Evolutionary conservation across 2,113 vertebrate species (phyloP).

Genomic region (Etheostoma spectabile): DNA sequence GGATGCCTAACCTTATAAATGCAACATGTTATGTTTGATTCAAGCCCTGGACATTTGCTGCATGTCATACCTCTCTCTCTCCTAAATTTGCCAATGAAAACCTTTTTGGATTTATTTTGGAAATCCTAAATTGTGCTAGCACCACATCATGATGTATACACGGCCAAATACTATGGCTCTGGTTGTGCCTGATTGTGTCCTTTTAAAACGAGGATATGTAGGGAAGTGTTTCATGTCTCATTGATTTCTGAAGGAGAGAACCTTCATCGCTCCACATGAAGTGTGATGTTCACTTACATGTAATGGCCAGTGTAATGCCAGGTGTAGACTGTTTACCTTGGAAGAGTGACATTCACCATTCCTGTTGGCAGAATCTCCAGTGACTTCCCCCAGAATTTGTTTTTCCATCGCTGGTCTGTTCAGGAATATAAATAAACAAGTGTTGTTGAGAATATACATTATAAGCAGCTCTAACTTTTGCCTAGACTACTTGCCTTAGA

Average conservation of each 20-base stretch:
- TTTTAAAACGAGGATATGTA: not conserved
- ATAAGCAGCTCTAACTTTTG: not conserved
- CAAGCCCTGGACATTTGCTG: not conserved
- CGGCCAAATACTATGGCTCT: not conserved
- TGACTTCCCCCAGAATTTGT: slow-evolving; percentile 97
- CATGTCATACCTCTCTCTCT: not conserved
- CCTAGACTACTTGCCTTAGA: no score
- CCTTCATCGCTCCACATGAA: not conserved
- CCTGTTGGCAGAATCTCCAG: slow-evolving; percentile 93
- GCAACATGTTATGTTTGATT: not conserved
- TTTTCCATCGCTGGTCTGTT: slow-evolving; percentile 94
- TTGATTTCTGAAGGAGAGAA: not conserved
- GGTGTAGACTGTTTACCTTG: slow-evolving; percentile 79
- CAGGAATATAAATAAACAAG: not conserved
- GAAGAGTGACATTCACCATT: slow-evolving; percentile 89
- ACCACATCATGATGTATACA: not conserved
- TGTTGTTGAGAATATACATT: not conserved
- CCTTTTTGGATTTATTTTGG: no score
- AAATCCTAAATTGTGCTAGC: not conserved
- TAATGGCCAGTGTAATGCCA: not conserved
- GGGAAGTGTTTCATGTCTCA: not conserved
- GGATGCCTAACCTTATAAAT: not conserved
- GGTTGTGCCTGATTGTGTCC: not conserved
- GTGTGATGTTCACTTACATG: not conserved
- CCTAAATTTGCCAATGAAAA: not conserved